Conservation (phyloP, 2,113 vertebrate genomes). For the Ardeotis arabs region DNA sequence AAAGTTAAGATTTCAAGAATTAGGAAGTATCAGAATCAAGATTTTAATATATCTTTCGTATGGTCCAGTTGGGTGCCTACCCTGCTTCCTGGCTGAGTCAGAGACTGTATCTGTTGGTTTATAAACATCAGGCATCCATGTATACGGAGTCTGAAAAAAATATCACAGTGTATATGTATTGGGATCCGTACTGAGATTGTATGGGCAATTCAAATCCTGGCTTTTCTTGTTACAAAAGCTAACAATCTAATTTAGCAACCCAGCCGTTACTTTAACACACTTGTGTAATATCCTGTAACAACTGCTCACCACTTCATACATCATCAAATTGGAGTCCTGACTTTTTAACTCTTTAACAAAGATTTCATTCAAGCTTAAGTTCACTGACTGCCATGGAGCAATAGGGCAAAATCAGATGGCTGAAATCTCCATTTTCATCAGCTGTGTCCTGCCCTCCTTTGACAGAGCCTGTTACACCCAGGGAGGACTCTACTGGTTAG, state of each 20-base stretch:
- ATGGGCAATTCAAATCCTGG: not conserved
- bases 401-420: not conserved
- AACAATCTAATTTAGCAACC: constrained; percentile 14
- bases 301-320: not conserved
- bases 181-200: not conserved
- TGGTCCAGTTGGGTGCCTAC: not conserved
- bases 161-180: not conserved
- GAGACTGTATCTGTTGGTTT: not conserved
- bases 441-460: not conserved
- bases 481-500: not conserved
- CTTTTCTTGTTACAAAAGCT: not conserved
- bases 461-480: not conserved
- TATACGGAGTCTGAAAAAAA: not conserved
- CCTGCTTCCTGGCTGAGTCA: not conserved
- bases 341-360: not conserved
- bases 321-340: not conserved
- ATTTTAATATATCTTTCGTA: not conserved
- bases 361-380: not conserved
- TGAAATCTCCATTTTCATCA: not conserved
- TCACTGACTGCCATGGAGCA: not conserved
- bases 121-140: not conserved
- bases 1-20: not conserved
- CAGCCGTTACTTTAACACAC: not conserved
- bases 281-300: constrained; percentile 12
- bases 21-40: not conserved